Evolutionary conservation across 2,888 invertebrate species (phyloP).

Genomic region (Anticlea derivata): DNA sequence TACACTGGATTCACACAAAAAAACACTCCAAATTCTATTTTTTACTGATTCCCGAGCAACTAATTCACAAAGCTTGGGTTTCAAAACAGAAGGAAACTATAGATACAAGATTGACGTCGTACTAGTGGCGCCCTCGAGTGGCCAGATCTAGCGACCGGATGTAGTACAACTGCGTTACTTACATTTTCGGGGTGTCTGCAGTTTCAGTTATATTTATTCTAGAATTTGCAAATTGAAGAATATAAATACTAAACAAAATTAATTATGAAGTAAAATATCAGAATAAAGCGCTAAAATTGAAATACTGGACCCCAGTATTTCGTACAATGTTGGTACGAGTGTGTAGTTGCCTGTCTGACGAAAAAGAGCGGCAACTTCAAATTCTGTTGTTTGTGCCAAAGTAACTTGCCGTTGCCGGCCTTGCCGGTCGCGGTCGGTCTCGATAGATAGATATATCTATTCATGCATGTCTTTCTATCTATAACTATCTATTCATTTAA

Average conservation of each 20-base stretch:
- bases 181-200: not conserved
- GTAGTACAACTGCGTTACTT: constrained; percentile 42
- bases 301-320: not conserved
- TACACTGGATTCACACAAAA: constrained; percentile 57
- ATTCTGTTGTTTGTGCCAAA: constrained; percentile 42
- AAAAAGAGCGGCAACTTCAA: constrained; percentile 54
- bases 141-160: constrained; percentile 62
- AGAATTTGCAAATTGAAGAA: not conserved
- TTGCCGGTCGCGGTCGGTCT: not conserved
- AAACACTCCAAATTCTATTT: constrained; percentile 60
- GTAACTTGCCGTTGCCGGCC: constrained; percentile 28
- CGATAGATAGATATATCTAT: not conserved
- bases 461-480: too few species aligned
- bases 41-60: constrained; percentile 69
- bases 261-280: not conserved
- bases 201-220: not conserved
- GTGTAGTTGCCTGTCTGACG: constrained; percentile 46
- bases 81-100: constrained; percentile 85
- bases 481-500: too few species aligned
- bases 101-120: constrained; percentile 82
- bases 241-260: not conserved
- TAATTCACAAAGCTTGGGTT: constrained; percentile 83
- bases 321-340: constrained; percentile 50
- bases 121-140: constrained; percentile 75
- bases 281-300: not conserved